A percentile compares a stretch with the other conserved stretches of the same genome.
Evolutionary conservation across 2,888 invertebrate species (phyloP).

Genomic region (Idaea biselata): DNA sequence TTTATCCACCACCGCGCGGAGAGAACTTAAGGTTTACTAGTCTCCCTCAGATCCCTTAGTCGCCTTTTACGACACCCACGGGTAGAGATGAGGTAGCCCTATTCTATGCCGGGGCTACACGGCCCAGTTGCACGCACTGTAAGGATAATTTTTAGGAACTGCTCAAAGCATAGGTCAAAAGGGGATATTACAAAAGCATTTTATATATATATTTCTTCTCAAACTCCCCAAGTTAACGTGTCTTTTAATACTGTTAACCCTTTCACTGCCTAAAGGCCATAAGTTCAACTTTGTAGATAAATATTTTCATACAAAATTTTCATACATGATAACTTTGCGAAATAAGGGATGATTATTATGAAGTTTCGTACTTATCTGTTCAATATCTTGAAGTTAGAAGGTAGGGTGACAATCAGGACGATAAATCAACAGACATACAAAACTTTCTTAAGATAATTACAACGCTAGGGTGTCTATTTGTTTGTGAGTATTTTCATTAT

Average conservation of each 20-base stretch:
- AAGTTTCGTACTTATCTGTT: constrained; percentile 24
- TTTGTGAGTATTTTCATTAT: constrained; percentile 72
- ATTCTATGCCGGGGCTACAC: no score
- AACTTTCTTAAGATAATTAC: constrained; percentile 65
- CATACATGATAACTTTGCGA: neutral
- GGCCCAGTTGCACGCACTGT: no score
- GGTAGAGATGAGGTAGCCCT: no score
- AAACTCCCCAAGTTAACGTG: neutral
- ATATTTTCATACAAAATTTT: neutral
- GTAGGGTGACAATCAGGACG: constrained; percentile 27
- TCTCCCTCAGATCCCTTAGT: no score
- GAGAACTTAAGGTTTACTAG: no score
- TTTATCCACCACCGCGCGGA: no score
- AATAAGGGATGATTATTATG: constrained; percentile 1
- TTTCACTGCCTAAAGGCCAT: neutral
- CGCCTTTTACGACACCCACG: no score
- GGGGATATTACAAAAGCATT: neutral
- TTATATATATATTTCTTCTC: neutral
- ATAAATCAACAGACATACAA: constrained; percentile 65
- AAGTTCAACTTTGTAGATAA: neutral
- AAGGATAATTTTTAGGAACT: neutral
- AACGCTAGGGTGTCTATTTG: constrained; percentile 71
- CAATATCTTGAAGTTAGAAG: constrained; percentile 23
- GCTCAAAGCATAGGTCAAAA: neutral
- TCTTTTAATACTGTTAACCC: neutral